Percentiles rank a stretch among this genome's conserved stretches.
Evolutionary conservation across 2,113 vertebrate genomes (phyloP).

Genomic region (Drymodes brunneopygia): DNA sequence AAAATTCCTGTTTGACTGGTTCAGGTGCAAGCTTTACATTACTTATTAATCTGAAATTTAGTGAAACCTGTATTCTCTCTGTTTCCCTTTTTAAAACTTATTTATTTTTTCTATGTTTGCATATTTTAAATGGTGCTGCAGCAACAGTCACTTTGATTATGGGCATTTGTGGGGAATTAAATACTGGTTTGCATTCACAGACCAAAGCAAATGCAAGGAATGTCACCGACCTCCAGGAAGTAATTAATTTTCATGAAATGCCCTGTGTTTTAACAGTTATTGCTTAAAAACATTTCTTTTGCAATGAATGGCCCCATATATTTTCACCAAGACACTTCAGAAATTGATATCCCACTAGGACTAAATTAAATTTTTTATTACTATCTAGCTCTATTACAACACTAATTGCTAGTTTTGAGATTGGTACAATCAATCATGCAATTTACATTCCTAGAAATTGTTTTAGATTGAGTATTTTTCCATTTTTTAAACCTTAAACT

Average conservation of each 20-base stretch:
- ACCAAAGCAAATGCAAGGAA: conserved; percentile 1
- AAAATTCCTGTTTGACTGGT: not conserved
- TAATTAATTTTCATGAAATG: conserved; percentile 46
- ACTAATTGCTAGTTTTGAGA: conserved; percentile 40
- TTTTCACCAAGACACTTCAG: conserved; percentile 38
- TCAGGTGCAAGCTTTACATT: not conserved
- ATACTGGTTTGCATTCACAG: not conserved
- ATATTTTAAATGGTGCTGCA: not conserved
- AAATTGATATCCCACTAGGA: conserved; percentile 37
- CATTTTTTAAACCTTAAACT: not conserved
- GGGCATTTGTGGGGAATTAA: not conserved
- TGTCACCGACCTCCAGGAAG: not conserved
- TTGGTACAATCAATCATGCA: conserved; percentile 11
- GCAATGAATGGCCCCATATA: conserved; percentile 39
- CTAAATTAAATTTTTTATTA: conserved; percentile 41
- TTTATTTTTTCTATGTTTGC: not conserved
- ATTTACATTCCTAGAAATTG: conserved; percentile 12
- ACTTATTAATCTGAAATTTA: not conserved
- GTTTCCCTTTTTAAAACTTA: not conserved
- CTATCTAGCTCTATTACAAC: conserved; percentile 27
- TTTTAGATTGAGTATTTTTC: not conserved
- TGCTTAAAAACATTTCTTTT: conserved; percentile 51
- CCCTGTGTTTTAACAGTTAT: conserved; percentile 20
- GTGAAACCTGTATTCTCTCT: not conserved
- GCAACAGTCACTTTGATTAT: not conserved